phyloP scores from a whole-genome alignment of 2,113 vertebrate species.

The Cyanistes caeruleus region DNA sequence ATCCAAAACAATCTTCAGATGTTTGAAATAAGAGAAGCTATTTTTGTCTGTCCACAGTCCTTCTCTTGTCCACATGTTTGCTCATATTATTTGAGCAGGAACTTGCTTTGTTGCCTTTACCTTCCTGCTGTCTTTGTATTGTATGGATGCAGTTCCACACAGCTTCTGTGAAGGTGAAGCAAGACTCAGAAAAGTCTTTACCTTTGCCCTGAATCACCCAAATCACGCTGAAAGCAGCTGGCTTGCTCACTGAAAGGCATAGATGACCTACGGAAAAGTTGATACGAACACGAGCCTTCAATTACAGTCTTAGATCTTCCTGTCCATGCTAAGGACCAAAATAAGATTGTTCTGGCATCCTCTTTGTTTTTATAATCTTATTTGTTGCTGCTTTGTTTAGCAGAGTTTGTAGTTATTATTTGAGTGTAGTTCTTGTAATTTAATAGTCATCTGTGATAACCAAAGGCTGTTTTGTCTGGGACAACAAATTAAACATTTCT shows the following conservation, averaged over 20 bases:
- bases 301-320: background rate
- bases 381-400: background rate
- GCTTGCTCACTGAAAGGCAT: background rate
- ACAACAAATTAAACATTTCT: background rate
- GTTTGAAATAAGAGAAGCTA: background rate
- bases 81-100: background rate
- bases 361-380: background rate
- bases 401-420: background rate
- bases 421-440: background rate
- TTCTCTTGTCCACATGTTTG: background rate
- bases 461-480: background rate
- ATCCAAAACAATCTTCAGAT: background rate
- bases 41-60: background rate
- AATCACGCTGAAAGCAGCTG: background rate
- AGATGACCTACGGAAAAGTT: background rate
- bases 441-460: background rate
- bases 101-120: background rate
- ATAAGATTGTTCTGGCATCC: conserved; percentile 17
- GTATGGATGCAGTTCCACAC: background rate
- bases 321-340: conserved; percentile 11
- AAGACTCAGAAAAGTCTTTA: background rate
- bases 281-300: background rate
- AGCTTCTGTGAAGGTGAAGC: background rate
- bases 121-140: background rate
- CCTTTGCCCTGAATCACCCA: background rate